Conservation (phyloP, 2,797 vertebrate species). For the Molossus molossus region DNA sequence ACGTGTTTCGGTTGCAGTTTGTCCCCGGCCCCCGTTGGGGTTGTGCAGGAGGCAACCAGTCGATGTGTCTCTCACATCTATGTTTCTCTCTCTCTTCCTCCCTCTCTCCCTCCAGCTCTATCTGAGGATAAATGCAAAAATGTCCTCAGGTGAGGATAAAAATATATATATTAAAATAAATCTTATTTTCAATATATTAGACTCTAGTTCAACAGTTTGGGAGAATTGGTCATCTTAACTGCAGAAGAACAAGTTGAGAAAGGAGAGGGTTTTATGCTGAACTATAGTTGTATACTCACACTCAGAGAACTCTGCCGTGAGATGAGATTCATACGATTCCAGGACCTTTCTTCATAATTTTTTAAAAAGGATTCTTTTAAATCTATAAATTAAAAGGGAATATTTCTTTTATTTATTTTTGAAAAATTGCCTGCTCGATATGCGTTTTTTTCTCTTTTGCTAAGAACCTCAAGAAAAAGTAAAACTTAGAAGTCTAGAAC, state of each 20-base stretch:
- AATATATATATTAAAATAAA: too few relatives aligned
- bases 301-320: neutral
- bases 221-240: neutral
- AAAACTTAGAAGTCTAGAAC: slow-evolving; percentile 59
- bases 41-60: too few relatives aligned
- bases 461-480: slow-evolving; percentile 61
- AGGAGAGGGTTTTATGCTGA: neutral
- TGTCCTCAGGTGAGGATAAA: too few relatives aligned
- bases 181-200: too few relatives aligned
- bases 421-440: neutral
- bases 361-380: neutral
- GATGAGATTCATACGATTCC: neutral
- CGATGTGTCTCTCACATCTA: too few relatives aligned
- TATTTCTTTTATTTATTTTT: slow-evolving; percentile 48
- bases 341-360: slow-evolving; percentile 30
- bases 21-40: too few relatives aligned
- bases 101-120: too few relatives aligned
- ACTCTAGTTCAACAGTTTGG: neutral
- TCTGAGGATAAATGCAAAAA: too few relatives aligned
- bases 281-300: neutral
- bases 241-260: slow-evolving; percentile 29
- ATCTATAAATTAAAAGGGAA: slow-evolving; percentile 19
- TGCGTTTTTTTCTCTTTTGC: slow-evolving; percentile 24
- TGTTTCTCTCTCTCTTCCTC: too few relatives aligned
- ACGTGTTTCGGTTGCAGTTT: too few relatives aligned